A percentile compares a stretch with the other conserved stretches of the same genome.
Conservation (phyloP, 2,797 vertebrate species). For the Presbytis comata region DNA sequence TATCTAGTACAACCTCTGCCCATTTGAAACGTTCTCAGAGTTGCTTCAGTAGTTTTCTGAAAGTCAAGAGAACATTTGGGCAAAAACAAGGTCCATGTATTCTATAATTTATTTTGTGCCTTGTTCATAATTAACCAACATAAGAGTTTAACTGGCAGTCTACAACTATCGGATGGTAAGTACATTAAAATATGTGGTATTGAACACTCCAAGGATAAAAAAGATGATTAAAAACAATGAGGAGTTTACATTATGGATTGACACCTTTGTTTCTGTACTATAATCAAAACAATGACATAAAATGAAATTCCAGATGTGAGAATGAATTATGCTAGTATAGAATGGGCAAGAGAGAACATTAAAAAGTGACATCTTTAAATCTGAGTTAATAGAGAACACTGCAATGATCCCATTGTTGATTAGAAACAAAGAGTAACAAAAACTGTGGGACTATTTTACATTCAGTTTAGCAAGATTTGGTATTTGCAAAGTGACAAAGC, state of each 20-base stretch:
- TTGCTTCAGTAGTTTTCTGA: not conserved
- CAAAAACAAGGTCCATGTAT: not conserved
- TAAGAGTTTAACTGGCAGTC: not conserved
- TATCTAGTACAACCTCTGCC: not conserved
- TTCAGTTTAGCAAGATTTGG: not conserved
- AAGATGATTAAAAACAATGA: constrained; percentile 19
- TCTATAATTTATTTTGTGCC: not conserved
- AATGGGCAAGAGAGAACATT: not conserved
- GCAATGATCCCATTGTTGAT: not conserved
- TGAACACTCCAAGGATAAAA: not conserved
- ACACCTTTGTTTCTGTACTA: not conserved
- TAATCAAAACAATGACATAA: not conserved
- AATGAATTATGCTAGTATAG: not conserved
- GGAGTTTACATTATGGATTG: not conserved
- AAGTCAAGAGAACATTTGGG: not conserved
- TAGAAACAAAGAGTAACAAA: not conserved
- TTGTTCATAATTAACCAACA: constrained; percentile 5
- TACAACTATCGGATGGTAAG: not conserved
- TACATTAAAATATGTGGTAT: not conserved
- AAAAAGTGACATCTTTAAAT: not conserved
- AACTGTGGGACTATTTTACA: not conserved
- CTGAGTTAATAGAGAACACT: not conserved
- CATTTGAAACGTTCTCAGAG: not conserved
- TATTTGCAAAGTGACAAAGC: not conserved
- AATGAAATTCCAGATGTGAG: not conserved